phyloP scores from a whole-genome alignment of 53 echinoderm and acorn worm species.

The Temnopleurus reevesii region DNA sequence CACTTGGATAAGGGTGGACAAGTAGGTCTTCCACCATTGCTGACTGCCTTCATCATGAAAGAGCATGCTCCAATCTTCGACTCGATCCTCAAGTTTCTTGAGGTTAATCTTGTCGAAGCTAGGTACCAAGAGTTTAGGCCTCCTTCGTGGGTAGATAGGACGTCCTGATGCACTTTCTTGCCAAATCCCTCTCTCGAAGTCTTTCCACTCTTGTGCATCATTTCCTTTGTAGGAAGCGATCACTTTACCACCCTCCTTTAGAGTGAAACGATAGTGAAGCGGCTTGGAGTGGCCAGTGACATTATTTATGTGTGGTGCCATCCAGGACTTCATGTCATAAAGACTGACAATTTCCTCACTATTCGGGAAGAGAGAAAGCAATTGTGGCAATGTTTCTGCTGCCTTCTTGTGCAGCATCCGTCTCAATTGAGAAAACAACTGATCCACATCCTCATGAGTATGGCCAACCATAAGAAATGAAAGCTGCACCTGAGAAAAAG shows the following conservation, averaged over 20 bases:
- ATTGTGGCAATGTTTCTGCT: conserved; percentile 15
- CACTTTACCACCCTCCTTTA: not conserved
- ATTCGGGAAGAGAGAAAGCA: conserved; percentile 17
- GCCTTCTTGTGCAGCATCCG: conserved; percentile 23
- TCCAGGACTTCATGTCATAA: conserved; percentile 48
- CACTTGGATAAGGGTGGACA: not conserved
- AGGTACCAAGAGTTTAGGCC: not conserved
- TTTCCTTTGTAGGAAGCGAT: not conserved
- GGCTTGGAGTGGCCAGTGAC: conserved; percentile 47
- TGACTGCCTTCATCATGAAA: not conserved
- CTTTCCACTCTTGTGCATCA: not conserved
- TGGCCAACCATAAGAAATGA: conserved; percentile 49
- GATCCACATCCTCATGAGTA: conserved; percentile 60
- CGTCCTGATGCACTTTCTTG: not conserved
- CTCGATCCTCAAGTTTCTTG: not conserved
- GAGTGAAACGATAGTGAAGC: conserved; percentile 32
- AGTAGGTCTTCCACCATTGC: not conserved
- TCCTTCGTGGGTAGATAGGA: conserved; percentile 4
- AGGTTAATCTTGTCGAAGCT: not conserved
- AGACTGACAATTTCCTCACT: not conserved
- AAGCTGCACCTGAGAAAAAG: conserved; percentile 37
- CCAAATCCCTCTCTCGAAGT: not conserved
- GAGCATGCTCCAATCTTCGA: conserved; percentile 13
- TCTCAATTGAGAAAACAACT: conserved; percentile 39
- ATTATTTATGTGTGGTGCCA: not conserved